Base-by-base conservation (phyloP, 2,113 vertebrate species). In the Falcunculus frontatus region DNA sequence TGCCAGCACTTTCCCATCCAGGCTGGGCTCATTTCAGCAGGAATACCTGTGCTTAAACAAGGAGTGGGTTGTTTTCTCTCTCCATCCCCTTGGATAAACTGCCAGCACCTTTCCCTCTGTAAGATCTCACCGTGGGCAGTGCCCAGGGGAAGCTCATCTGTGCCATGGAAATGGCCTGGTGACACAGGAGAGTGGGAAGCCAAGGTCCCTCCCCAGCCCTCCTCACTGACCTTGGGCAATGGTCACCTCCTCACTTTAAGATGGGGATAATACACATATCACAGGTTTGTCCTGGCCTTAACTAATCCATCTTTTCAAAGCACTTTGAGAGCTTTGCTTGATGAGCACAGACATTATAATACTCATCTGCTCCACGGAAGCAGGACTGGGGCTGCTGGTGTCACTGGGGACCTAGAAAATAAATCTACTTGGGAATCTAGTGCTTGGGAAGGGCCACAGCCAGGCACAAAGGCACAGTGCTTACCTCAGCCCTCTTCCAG, bases 241-340 rank as follows among this genome's bases (percentile, higher is more conserved):
- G 39, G 33, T 82, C 73, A 89, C 73, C 74, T 95, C 65, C 64
- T 90, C 90, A 42, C 72, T 72, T 46, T 96, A 94, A 97, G 93
- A 92, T 87, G 83, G 46, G 90, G 96, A 96, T 97, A 96, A 97
- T 96, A 89, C 80, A 84, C 3, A 62, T 69, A 92, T 21, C 80
- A 95, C 49, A 87, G 92, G 92, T 93, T 87, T 95, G 93, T 82
- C 86, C 92, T 57, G 49, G 72, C 68, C 92, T 90, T 84, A 33
- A 92, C 52, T 95, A 97, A 95, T 95, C 95, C 93, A 93, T 39
- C 95, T 94, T 89, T 90, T 79, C 80, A 94, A 96, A 95, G 85
- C 64, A 75, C 80, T 87, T 81, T 67, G 90, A 89, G 92, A 90
- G 96, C 93, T 97, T 97, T 96, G 90, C 83, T 89, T 90, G 92